Evolutionary conservation across 2,113 vertebrate species (phyloP).

Genomic region (Sceloporus tristichus): DNA sequence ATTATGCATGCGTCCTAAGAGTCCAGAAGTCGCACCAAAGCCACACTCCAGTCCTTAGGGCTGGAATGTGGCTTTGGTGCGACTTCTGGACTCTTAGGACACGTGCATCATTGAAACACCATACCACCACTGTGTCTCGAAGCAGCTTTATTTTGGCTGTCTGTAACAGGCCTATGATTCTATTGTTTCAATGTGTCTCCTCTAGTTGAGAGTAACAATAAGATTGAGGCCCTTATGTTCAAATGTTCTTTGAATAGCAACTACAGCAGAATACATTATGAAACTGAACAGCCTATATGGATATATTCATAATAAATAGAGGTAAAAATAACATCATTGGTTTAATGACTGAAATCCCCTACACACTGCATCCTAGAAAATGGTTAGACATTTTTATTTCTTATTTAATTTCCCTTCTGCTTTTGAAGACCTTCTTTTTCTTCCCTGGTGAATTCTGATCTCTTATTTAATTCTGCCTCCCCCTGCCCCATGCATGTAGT

Average conservation of each 20-base stretch:
- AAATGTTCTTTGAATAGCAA: neutral
- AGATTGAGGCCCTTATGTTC: neutral
- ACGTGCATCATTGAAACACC: too few species aligned
- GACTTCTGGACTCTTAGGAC: too few species aligned
- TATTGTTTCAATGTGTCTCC: too few species aligned
- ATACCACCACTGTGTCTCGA: too few species aligned
- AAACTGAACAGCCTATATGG: neutral
- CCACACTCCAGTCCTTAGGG: too few species aligned
- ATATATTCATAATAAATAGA: neutral
- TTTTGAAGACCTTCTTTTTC: neutral
- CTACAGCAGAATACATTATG: neutral
- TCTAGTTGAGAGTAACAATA: too few species aligned
- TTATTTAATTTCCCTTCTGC: neutral
- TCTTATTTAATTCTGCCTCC: neutral
- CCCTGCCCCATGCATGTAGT: neutral
- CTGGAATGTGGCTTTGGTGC: too few species aligned
- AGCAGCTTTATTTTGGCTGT: too few species aligned
- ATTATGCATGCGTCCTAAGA: too few species aligned
- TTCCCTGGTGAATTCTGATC: neutral
- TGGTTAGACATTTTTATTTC: neutral
- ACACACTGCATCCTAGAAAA: neutral
- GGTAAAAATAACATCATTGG: neutral
- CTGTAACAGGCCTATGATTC: too few species aligned
- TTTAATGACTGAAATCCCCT: neutral
- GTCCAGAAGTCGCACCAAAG: too few species aligned